Evolutionary conservation across 2,113 vertebrate species (phyloP).

Genomic region (Microcebus griseorufus): DNA sequence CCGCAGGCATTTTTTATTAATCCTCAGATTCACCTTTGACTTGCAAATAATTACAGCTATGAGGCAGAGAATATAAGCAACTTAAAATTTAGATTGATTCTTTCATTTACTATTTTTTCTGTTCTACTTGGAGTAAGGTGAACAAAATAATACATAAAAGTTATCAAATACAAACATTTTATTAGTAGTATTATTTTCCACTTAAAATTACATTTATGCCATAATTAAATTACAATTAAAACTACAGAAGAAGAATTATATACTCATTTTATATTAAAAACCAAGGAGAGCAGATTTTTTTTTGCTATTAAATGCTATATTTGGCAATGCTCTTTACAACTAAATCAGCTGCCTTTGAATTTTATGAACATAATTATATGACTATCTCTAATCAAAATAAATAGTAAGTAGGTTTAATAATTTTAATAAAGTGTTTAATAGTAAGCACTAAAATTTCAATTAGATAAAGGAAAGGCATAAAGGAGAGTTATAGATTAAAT

Average conservation of each 20-base stretch:
- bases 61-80: neutral
- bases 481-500: constrained; percentile 38
- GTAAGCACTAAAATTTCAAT: constrained; percentile 12
- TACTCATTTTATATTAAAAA: constrained; percentile 22
- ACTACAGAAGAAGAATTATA: neutral
- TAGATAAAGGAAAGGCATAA: neutral
- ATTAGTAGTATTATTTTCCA: neutral
- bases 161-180: neutral
- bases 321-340: constrained; percentile 2
- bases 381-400: neutral
- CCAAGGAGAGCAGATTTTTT: neutral
- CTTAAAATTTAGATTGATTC: neutral
- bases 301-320: neutral
- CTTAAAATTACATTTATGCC: neutral
- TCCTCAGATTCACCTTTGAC: neutral
- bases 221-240: neutral
- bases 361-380: constrained; percentile 21
- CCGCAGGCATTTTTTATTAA: neutral
- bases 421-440: neutral
- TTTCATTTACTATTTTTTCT: neutral
- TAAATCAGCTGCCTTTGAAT: constrained; percentile 18
- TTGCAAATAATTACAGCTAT: neutral
- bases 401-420: neutral
- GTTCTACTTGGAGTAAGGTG: neutral
- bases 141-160: neutral